Percentiles rank a stretch among this genome's conserved stretches.
phyloP scores from a whole-genome alignment of 1,140 invertebrate genomes.

The Drosophila biarmipes region DNA sequence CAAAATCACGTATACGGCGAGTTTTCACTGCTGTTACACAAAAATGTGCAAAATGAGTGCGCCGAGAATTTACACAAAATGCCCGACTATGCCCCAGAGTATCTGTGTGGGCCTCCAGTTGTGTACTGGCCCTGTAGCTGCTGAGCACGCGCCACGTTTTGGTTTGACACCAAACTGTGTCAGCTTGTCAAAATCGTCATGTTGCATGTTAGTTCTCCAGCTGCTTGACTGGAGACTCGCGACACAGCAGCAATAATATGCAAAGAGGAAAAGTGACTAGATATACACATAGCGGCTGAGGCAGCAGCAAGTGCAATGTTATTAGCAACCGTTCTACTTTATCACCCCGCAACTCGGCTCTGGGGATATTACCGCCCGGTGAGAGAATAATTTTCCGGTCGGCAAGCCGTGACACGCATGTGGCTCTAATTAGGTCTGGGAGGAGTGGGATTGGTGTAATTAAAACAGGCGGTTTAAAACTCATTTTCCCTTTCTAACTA shows the following conservation, averaged over 20 bases:
- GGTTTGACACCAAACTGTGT: conserved; percentile 80
- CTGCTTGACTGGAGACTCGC: conserved; percentile 68
- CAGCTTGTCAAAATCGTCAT: conserved; percentile 81
- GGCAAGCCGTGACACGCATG: conserved; percentile 16
- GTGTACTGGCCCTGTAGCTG: neutral
- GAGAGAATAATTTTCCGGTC: conserved; percentile 25
- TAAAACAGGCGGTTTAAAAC: conserved; percentile 11
- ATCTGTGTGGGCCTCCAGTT: conserved; percentile 3
- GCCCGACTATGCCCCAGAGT: conserved; percentile 26
- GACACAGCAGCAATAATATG: conserved; percentile 18
- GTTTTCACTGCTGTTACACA: conserved; percentile 77
- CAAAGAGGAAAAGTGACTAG: neutral
- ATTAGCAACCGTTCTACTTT: conserved; percentile 49
- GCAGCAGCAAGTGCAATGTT: conserved; percentile 47
- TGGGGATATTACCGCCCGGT: conserved; percentile 4
- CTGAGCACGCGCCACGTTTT: conserved; percentile 50
- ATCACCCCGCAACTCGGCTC: conserved; percentile 18
- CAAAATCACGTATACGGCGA: conserved; percentile 79
- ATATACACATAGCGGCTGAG: conserved; percentile 2
- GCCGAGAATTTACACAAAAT: conserved; percentile 73
- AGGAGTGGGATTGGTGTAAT: conserved; percentile 8
- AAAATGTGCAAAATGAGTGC: conserved; percentile 67
- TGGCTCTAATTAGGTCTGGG: conserved; percentile 21
- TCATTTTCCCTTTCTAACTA: too few species aligned
- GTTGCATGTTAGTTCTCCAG: conserved; percentile 78